Conservation (phyloP, 2,797 vertebrate genomes). For the Paramormyrops hopkinsi region DNA sequence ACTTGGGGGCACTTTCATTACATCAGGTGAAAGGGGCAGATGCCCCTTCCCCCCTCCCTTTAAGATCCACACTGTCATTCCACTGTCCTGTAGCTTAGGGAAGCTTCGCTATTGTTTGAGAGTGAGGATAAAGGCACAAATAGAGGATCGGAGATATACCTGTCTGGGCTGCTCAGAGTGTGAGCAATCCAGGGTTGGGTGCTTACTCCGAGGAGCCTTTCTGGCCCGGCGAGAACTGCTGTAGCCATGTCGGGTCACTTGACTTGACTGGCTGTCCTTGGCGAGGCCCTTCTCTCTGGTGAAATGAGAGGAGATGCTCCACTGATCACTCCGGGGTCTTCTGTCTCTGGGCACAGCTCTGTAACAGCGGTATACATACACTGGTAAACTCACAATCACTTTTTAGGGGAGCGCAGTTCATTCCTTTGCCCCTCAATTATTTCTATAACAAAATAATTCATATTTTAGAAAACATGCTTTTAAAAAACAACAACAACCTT, state of each 20-base stretch:
- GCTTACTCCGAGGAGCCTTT: constrained; percentile 20
- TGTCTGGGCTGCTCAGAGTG: constrained; percentile 28
- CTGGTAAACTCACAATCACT: neutral
- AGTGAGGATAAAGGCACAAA: neutral
- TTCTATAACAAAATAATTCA: neutral
- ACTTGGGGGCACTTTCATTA: neutral
- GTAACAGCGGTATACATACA: neutral
- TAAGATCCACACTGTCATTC: neutral
- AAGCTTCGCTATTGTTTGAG: neutral
- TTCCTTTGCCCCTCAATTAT: neutral
- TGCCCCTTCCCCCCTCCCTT: neutral
- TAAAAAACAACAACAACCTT: neutral
- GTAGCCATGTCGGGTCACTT: constrained; percentile 38
- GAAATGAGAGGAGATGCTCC: neutral
- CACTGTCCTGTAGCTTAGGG: neutral
- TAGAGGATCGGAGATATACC: constrained; percentile 27
- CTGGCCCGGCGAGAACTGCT: constrained; percentile 34
- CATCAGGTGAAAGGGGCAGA: neutral
- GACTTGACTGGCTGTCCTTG: constrained; percentile 18
- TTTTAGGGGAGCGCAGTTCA: neutral
- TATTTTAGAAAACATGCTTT: neutral
- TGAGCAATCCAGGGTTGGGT: constrained; percentile 23
- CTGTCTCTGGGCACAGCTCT: constrained; percentile 29
- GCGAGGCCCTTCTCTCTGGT: constrained; percentile 32
- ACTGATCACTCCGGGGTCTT: constrained; percentile 12